A percentile compares a stretch with the other conserved stretches of the same genome.
Conservation (phyloP, 1,140 invertebrate genomes). For the Phortica variegata region DNA sequence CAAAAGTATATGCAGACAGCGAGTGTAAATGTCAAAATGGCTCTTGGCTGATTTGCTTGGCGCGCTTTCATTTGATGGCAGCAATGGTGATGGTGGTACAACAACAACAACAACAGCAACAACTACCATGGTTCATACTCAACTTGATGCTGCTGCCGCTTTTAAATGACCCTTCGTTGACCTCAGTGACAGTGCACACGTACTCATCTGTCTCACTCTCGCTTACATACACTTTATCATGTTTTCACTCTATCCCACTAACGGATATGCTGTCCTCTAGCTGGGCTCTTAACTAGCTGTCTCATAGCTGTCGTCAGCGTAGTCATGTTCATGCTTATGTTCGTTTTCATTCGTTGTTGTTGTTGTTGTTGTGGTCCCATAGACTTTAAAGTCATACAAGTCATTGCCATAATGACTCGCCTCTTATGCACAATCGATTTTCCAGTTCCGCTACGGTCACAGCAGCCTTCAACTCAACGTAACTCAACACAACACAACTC, state of each 20-base stretch:
- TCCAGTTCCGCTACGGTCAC: conserved; percentile 14
- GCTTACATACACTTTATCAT: too few relatives aligned
- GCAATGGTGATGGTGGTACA: not conserved
- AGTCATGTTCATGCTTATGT: not conserved
- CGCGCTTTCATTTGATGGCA: conserved; percentile 2
- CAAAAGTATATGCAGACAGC: conserved; percentile 3
- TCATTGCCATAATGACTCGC: not conserved
- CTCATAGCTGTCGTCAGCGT: conserved; percentile 16
- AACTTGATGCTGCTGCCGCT: conserved; percentile 12
- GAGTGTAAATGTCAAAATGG: conserved; percentile 39
- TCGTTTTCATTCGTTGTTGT: not conserved
- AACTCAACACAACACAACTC: too few relatives aligned
- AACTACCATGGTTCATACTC: too few relatives aligned
- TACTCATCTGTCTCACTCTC: not conserved
- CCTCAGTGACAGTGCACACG: conserved; percentile 20
- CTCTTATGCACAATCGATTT: not conserved
- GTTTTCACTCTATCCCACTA: too few relatives aligned
- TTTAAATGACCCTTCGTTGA: conserved; percentile 32
- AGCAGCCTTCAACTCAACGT: too few relatives aligned
- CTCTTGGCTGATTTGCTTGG: conserved; percentile 10
- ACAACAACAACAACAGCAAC: too few relatives aligned
- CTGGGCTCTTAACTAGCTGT: not conserved
- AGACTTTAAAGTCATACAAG: too few relatives aligned
- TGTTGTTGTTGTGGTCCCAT: not conserved
- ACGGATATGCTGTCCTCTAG: too few relatives aligned